phyloP scores from a whole-genome alignment of 2,797 vertebrate genomes.

The Myotis myotis region DNA sequence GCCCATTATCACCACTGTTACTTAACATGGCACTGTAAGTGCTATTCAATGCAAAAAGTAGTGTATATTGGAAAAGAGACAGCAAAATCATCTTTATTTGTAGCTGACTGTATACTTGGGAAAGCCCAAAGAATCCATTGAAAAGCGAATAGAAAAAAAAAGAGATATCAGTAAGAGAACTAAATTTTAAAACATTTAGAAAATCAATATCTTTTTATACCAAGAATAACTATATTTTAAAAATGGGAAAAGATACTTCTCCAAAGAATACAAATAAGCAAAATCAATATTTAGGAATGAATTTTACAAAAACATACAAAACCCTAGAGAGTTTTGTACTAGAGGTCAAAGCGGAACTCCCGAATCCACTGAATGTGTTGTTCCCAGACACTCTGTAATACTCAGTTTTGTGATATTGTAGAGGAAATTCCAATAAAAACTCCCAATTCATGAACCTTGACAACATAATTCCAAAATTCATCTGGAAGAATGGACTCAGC shows the following conservation, averaged over 20 bases:
- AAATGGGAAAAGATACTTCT: background rate
- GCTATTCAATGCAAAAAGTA: background rate
- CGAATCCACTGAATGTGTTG: background rate
- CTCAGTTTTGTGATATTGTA: background rate
- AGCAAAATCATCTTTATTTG: conserved; percentile 16
- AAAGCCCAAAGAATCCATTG: background rate
- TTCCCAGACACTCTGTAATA: background rate
- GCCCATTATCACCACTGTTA: background rate
- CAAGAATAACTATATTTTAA: background rate
- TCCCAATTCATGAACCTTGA: background rate
- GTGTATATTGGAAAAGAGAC: background rate
- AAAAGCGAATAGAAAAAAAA: background rate
- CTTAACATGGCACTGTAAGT: background rate
- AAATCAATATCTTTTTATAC: background rate
- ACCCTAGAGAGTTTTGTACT: background rate
- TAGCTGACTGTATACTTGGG: background rate
- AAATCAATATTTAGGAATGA: background rate
- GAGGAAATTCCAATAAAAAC: conserved; percentile 24
- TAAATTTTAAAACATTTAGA: background rate
- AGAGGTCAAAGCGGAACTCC: background rate
- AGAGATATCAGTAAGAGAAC: background rate
- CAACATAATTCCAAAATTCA: conserved; percentile 13
- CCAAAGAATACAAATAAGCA: conserved; percentile 20
- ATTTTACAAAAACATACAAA: conserved; percentile 18
- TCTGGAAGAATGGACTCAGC: conserved; percentile 47